A percentile compares a stretch with the other conserved stretches of the same genome.
These are phyloP conservation scores for Fistularia commersonii DNA, from an alignment of 2,797 vertebrate genomes.

Conservation along the genomic window DNA sequence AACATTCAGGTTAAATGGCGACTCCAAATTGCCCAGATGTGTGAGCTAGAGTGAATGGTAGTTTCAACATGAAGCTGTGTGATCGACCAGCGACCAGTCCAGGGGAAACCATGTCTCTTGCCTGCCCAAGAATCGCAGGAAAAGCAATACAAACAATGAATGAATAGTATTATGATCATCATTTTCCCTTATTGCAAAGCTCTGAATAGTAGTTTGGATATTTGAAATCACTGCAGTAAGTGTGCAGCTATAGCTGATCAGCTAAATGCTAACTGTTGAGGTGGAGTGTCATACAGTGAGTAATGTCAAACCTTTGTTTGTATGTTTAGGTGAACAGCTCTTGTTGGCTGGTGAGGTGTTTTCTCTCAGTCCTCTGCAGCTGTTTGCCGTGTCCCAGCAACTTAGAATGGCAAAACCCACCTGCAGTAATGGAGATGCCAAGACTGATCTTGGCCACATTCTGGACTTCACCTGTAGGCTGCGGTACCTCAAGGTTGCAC, in stretches of 20 bases:
- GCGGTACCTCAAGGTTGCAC: conserved; percentile 89
- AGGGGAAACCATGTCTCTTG: too few species aligned
- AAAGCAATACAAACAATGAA: too few species aligned
- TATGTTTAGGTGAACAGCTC: conserved; percentile 86
- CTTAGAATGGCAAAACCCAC: conserved; percentile 88
- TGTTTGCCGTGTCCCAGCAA: conserved; percentile 89
- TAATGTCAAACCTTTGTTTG: neutral
- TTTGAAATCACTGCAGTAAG: conserved; percentile 1
- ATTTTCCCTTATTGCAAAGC: too few species aligned
- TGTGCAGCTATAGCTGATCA: neutral
- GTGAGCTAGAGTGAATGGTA: too few species aligned
- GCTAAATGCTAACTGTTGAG: neutral
- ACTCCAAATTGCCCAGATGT: too few species aligned
- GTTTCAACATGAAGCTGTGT: too few species aligned
- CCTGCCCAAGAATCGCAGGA: too few species aligned
- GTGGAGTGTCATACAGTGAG: neutral
- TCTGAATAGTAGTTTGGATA: neutral
- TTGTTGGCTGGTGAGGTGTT: conserved; percentile 90
- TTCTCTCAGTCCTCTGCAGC: conserved; percentile 85
- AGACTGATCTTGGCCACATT: conserved; percentile 94
- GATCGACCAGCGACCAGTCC: too few species aligned
- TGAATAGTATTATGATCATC: too few species aligned
- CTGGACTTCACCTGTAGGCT: conserved; percentile 97
- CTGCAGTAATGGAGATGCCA: conserved; percentile 90
- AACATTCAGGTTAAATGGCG: too few species aligned